Conservation (phyloP, 2,797 vertebrate species). For the Takifugu ocellatus region DNA sequence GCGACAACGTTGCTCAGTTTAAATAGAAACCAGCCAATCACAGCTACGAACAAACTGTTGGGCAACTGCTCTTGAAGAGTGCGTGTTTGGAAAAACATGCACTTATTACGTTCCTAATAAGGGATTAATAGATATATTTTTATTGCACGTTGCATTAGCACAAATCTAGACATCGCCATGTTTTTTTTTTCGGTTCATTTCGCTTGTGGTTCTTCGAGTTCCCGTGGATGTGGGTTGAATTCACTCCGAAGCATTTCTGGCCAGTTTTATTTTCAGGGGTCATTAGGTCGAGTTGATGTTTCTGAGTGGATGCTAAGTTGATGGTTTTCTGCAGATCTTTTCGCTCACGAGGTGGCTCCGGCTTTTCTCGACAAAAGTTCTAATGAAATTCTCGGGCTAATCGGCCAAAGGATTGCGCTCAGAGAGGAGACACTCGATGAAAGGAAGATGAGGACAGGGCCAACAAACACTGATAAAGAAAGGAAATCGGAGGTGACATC, state of each 20-base stretch:
- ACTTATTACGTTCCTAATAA: no score
- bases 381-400: slow-evolving; percentile 48
- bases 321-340: slow-evolving; percentile 12
- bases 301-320: slow-evolving; percentile 2
- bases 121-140: no score
- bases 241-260: slow-evolving; percentile 7
- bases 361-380: slow-evolving; percentile 30
- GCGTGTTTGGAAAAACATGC: no score
- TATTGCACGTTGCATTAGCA: no score
- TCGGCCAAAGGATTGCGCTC: slow-evolving; percentile 44
- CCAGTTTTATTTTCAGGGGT: slow-evolving; percentile 11
- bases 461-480: slow-evolving; percentile 41
- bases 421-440: slow-evolving; percentile 8
- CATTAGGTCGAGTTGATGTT: slow-evolving; percentile 18
- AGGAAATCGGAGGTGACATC: slow-evolving; percentile 55
- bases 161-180: no score
- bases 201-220: no score
- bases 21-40: slow-evolving; percentile 3
- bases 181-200: no score
- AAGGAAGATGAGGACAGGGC: slow-evolving; percentile 17
- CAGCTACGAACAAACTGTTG: slow-evolving; percentile 10
- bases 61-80: no score
- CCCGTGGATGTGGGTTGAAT: no score
- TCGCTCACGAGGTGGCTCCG: slow-evolving; percentile 32
- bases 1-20: no score